Evolutionary conservation across 1,140 invertebrate genomes (phyloP).

Genomic region (Bombus haemorrhoidalis): DNA sequence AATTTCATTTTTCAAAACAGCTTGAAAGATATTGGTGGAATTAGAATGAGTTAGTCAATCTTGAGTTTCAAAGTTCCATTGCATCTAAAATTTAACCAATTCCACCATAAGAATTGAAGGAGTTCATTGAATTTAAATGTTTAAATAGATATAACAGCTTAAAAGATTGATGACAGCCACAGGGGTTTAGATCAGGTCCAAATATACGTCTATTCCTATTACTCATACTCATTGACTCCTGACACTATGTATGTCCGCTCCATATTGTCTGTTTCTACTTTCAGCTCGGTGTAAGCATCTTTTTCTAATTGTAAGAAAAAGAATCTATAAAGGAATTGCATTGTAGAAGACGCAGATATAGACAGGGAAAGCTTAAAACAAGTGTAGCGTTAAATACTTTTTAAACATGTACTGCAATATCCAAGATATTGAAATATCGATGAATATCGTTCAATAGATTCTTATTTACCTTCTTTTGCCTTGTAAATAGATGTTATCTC

Average conservation of each 20-base stretch:
- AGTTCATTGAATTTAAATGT: not conserved
- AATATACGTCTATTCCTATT: not conserved
- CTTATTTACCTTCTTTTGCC: constrained; percentile 85
- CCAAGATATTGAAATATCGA: not conserved
- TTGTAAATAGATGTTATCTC: constrained; percentile 90
- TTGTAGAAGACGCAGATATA: too few relatives aligned
- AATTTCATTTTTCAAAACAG: not conserved
- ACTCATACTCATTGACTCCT: not conserved
- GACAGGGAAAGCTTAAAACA: too few relatives aligned
- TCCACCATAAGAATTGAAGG: not conserved
- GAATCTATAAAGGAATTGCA: too few relatives aligned
- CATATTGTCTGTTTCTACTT: not conserved
- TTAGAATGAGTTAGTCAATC: not conserved
- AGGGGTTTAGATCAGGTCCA: not conserved
- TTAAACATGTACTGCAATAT: too few relatives aligned
- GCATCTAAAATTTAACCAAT: not conserved
- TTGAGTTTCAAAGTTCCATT: not conserved
- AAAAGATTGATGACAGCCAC: not conserved
- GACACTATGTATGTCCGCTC: not conserved
- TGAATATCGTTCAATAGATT: not conserved
- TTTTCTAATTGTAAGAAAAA: too few relatives aligned
- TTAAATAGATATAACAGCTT: not conserved
- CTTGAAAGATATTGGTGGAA: not conserved
- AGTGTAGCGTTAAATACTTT: too few relatives aligned
- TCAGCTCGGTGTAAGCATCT: not conserved